Percentiles rank a stretch among this genome's conserved stretches.
These are phyloP conservation scores for Sphyrna mokarran DNA, from an alignment of 2,113 vertebrate species.

Conservation along the genomic window DNA sequence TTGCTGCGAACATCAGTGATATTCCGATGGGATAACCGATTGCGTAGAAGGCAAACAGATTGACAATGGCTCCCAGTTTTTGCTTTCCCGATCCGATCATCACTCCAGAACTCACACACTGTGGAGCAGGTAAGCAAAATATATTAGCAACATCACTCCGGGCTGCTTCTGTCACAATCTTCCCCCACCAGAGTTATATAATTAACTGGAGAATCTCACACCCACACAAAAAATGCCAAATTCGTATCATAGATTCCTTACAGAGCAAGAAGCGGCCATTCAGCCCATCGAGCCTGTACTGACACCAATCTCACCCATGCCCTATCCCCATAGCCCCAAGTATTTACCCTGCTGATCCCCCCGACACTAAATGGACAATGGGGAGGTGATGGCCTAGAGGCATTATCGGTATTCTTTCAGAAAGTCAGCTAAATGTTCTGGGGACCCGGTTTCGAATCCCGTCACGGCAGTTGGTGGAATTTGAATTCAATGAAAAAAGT, in stretches of 20 bases:
- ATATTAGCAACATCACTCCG: background rate
- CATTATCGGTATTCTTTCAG: too few relatives aligned
- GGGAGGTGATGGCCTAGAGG: too few relatives aligned
- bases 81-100: constrained; percentile 73
- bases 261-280: too few relatives aligned
- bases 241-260: background rate
- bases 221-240: background rate
- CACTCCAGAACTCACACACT: constrained; percentile 66
- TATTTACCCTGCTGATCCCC: too few relatives aligned
- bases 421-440: too few relatives aligned
- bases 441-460: too few relatives aligned
- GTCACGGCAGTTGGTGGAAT: too few relatives aligned
- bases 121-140: background rate
- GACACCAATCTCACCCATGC: too few relatives aligned
- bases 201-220: background rate
- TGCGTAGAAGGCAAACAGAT: constrained; percentile 63
- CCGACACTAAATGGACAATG: too few relatives aligned
- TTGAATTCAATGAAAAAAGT: too few relatives aligned
- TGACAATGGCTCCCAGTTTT: constrained; percentile 73
- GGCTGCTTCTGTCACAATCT: background rate
- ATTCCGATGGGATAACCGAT: constrained; percentile 62
- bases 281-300: too few relatives aligned
- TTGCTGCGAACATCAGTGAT: constrained; percentile 65
- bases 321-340: too few relatives aligned
- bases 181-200: background rate